Conservation (phyloP, 2,113 vertebrate genomes). For the Lipophrys pholis region DNA sequence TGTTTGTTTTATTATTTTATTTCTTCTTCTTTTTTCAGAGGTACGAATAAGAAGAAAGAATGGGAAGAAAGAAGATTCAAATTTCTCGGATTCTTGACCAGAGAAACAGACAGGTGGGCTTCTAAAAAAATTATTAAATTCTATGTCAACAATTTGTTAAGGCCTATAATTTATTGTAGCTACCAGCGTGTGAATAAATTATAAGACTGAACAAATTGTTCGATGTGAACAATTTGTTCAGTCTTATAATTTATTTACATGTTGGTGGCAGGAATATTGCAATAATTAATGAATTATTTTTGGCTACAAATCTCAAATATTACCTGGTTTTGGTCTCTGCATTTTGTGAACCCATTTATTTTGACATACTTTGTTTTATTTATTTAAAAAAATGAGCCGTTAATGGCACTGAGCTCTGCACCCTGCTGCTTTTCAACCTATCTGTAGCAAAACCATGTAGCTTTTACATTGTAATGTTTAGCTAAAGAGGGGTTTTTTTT, state of each 20-base stretch:
- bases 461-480: no score
- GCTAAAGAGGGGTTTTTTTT: no score
- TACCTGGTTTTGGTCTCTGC: background rate
- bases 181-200: no score
- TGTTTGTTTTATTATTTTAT: background rate
- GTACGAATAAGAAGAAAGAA: conserved; percentile 64
- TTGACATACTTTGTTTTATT: background rate
- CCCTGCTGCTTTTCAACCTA: no score
- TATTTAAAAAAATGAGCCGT: background rate
- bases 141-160: no score
- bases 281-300: background rate
- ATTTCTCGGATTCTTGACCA: conserved; percentile 96
- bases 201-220: no score
- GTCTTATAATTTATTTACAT: no score
- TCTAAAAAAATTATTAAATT: no score
- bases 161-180: no score
- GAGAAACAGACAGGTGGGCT: conserved; percentile 91
- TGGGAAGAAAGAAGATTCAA: conserved; percentile 98
- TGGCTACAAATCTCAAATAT: background rate
- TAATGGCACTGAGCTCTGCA: no score
- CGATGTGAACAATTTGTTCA: no score
- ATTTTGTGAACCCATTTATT: background rate
- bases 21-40: conserved; percentile 33
- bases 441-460: no score
- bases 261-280: background rate